Evolutionary conservation across 2,113 vertebrate genomes (phyloP), one percentile per base, ranked within the genome.

Genomic region (Tetraodon nigroviridis): DNA sequence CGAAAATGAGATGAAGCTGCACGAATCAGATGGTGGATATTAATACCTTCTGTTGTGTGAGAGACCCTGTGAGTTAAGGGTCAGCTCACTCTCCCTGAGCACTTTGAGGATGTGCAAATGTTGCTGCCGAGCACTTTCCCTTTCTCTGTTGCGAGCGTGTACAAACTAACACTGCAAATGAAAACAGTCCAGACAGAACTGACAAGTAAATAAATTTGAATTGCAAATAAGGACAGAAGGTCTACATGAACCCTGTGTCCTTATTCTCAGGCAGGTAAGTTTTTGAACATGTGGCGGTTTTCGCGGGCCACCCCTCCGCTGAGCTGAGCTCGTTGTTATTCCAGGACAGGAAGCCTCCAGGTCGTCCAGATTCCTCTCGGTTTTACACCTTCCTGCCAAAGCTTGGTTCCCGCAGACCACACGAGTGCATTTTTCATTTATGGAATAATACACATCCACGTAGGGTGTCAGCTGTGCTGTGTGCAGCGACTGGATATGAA

Each of bases 401-500:
- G 24, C 27, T 47, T 19, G 3, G 11, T 66, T 17, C 46, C 18
- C 12, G 19, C 27, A 27, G 18, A 60, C 56, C 64, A 60, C 58
- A 61, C 71, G 72, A 69, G 76, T 64, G 68, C 75, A 67, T 78
- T 51, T 61, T 61, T 76, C 73, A 79, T 85, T 82, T 78, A 69
- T 76, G 46, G 67, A 81, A 61, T 85, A 88, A 83, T 82, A 76
- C 69, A 61, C 61, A 72, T 66, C 76, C 65, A 66, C 37, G 22
- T 52, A 37, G 69, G 64, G 73, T 47, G 64, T 81, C 80, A 84
- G 77, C 84, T 82, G 80, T 27, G 6, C 74, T 80, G 76, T 75
- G 75, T 58, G n/a, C 44, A 46, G 49, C 64, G 80, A 79, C 81
- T 67, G 74, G 71, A 84, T 85, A 52, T 75, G 77, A 84, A 76